Evolutionary conservation across 2,113 vertebrate species (phyloP).

Genomic region (Chaenogobius annularis): DNA sequence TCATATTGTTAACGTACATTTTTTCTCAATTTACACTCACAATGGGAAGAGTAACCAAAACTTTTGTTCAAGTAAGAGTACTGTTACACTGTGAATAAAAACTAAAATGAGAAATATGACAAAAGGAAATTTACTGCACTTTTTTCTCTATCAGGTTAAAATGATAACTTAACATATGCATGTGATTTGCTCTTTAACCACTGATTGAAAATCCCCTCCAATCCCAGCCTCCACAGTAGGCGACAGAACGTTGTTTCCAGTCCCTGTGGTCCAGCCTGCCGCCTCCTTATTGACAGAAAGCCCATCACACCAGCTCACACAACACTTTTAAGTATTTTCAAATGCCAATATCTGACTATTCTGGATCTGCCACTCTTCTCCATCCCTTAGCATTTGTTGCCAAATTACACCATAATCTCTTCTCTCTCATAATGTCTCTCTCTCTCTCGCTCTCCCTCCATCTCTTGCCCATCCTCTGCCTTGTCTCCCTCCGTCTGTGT

Average conservation of each 20-base stretch:
- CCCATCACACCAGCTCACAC: neutral
- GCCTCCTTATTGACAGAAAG: neutral
- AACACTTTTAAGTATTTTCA: slow-evolving; percentile 6
- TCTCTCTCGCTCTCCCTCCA: slow-evolving; percentile 8
- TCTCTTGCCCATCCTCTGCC: slow-evolving; percentile 7
- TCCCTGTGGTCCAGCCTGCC: neutral
- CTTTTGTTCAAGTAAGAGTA: too few species aligned
- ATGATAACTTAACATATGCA: neutral
- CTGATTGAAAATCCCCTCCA: neutral
- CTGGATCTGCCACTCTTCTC: neutral
- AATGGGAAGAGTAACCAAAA: too few species aligned
- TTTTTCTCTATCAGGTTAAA: too few species aligned
- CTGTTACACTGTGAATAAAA: too few species aligned
- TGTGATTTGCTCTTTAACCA: neutral
- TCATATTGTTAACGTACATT: too few species aligned
- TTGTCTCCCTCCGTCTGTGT: slow-evolving; percentile 11
- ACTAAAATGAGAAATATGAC: too few species aligned
- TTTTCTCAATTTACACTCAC: too few species aligned
- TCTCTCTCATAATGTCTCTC: neutral
- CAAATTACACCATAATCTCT: slow-evolving; percentile 2
- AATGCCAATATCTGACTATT: slow-evolving; percentile 2
- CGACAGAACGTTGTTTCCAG: neutral
- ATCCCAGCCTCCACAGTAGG: neutral
- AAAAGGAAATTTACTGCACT: too few species aligned
- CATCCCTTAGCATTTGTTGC: neutral